A percentile compares a stretch with the other conserved stretches of the same genome.
Evolutionary conservation across 1,140 invertebrate genomes (phyloP).

Genomic region (Globodera ellingtonae): DNA sequence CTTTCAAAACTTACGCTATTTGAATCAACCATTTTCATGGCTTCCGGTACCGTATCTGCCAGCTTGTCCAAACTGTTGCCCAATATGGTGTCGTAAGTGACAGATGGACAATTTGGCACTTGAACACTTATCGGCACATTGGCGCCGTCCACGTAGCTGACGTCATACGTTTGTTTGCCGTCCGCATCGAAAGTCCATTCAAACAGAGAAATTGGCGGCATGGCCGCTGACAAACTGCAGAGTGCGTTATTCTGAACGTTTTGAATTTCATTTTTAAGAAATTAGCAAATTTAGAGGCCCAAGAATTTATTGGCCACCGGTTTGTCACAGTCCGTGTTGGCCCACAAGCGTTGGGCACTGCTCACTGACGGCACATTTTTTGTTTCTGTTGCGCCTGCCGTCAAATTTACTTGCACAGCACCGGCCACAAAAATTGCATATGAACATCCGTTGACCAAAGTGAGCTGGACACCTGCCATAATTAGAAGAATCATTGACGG

Average conservation of each 20-base stretch:
- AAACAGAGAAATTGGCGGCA: neutral
- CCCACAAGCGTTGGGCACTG: neutral
- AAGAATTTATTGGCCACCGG: neutral
- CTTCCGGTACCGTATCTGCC: neutral
- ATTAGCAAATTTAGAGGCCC: too few species aligned
- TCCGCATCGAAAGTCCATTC: neutral
- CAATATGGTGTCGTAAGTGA: neutral
- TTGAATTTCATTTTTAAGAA: neutral
- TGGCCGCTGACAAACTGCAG: neutral
- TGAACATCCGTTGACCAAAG: neutral
- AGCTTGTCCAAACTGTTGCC: neutral
- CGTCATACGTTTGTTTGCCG: conserved; percentile 8
- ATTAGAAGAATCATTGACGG: too few species aligned
- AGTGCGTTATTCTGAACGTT: neutral
- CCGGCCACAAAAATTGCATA: neutral
- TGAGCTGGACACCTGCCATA: neutral
- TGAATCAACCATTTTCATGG: neutral
- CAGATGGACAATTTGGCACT: neutral
- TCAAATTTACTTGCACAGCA: neutral
- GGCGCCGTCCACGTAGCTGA: conserved; percentile 26
- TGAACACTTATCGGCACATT: conserved; percentile 14
- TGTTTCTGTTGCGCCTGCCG: neutral
- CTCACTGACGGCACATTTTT: neutral
- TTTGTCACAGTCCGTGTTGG: neutral
- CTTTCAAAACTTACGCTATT: neutral